Conservation (phyloP, 2,113 vertebrate genomes). For the Tylochromis polylepis region DNA sequence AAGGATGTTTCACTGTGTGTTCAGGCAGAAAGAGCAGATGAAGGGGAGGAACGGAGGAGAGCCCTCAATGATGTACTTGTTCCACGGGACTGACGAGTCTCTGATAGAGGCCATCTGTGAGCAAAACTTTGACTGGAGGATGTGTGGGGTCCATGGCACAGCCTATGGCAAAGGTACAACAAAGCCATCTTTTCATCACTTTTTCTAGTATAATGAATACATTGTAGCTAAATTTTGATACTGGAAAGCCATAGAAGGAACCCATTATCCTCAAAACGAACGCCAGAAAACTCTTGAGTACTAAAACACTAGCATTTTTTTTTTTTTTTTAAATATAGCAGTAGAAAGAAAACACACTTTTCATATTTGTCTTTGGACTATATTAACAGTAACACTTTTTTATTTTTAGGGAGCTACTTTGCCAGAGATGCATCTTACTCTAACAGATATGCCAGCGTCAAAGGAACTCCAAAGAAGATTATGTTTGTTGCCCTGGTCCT, state of each 20-base stretch:
- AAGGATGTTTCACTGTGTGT: background rate
- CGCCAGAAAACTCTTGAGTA: background rate
- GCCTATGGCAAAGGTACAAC: slow-evolving; percentile 76
- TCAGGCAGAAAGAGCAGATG: slow-evolving; percentile 82
- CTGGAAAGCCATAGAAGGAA: background rate
- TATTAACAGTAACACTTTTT: background rate
- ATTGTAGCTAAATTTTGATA: background rate
- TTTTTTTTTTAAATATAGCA: too few species aligned
- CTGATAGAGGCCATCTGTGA: slow-evolving; percentile 70
- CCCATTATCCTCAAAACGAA: background rate
- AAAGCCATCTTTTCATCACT: background rate
- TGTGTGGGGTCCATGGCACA: slow-evolving; percentile 76
- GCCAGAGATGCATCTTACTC: slow-evolving; percentile 67
- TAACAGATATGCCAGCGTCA: slow-evolving; percentile 7
- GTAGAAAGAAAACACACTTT: too few species aligned
- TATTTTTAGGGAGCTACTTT: slow-evolving; percentile 74
- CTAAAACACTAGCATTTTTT: background rate
- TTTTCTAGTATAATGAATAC: background rate
- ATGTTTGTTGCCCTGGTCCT: slow-evolving; percentile 68
- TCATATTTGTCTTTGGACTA: too few species aligned
- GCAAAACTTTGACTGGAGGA: slow-evolving; percentile 82
- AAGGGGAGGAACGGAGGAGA: slow-evolving; percentile 62
- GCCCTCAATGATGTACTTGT: slow-evolving; percentile 56
- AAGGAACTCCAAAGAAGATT: background rate
- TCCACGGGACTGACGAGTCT: slow-evolving; percentile 70